Base-by-base conservation (phyloP, 2,797 vertebrate species). In the Eidolon dupreanum region DNA sequence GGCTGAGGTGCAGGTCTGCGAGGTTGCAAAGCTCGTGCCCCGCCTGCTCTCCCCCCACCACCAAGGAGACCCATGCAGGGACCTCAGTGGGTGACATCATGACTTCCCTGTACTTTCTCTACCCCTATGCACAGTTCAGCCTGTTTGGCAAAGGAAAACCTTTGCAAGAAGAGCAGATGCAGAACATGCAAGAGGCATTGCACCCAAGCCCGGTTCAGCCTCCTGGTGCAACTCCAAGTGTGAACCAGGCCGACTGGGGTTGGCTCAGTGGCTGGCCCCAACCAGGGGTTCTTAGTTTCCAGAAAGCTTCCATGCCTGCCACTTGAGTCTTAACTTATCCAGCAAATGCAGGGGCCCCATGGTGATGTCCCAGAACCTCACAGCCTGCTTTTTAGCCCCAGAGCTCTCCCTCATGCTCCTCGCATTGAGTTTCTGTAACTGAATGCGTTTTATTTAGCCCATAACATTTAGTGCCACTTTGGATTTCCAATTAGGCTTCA, bases 401-500 rank as follows among this genome's bases (percentile, higher is more conserved):
- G 53, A 57, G 24, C 68, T 15, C 63, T 61, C 36, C 20, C 65
- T 74, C 3, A 0, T 26, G 12, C 26, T 94, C 53, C 94, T 85
- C 1, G 4, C 22, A 28, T 82, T 66, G 77, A 78, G 85, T 65
- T 93, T 97, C 96, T 51, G 91, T 98, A 97, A 98, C 92, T 93
- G 93, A 98, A 97, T 84, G 97, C 78, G 51, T 98, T 98, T 98
- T 98, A 98, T 98, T 98, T 98, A 97, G 97, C 98, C 98, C 97
- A 79, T 98, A 98, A 94, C 96, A 71, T 98, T 98, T 98, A 98
- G 93, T 97, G 97, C 96, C 97, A 97, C 98, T 98, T 98, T 96
- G 98, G 97, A 96, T 98, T 98, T 98, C 97, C 97, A 98, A 96
- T 98, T 98, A 98, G 98, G 97, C 98, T 98, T 98, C 98, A 98